A percentile compares a stretch with the other conserved stretches of the same genome.
Conservation (phyloP, 2,888 invertebrate species). For the Scaeva pyrastri region DNA sequence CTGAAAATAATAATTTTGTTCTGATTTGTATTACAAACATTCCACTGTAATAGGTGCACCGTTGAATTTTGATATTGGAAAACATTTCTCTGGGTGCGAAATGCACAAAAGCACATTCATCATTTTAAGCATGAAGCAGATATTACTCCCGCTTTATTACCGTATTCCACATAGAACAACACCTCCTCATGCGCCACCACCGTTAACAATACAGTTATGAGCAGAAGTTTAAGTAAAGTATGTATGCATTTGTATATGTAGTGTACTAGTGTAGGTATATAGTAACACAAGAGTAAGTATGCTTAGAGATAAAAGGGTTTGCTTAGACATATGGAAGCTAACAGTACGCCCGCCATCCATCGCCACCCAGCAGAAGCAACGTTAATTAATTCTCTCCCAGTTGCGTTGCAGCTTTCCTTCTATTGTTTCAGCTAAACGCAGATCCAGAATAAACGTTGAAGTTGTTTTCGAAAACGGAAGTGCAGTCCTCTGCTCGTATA, state of each 20-base stretch:
- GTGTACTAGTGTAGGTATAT: not conserved
- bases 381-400: slow-evolving; percentile 67
- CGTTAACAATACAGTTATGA: slow-evolving; percentile 60
- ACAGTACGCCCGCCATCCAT: no score
- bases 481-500: slow-evolving; percentile 39
- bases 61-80: slow-evolving; percentile 16
- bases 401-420: slow-evolving; percentile 52
- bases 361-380: no score
- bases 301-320: slow-evolving; percentile 20
- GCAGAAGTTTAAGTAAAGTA: not conserved
- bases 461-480: slow-evolving; percentile 63
- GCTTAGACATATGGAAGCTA: slow-evolving; percentile 51
- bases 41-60: not conserved
- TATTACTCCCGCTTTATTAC: not conserved
- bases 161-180: not conserved
- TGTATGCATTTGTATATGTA: not conserved
- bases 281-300: not conserved
- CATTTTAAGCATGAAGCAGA: slow-evolving; percentile 21
- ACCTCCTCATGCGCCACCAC: not conserved
- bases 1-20: no score
- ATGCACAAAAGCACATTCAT: slow-evolving; percentile 53
- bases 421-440: slow-evolving; percentile 59
- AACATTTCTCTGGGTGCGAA: slow-evolving; percentile 30
- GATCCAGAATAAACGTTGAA: slow-evolving; percentile 62
- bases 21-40: no score